phyloP scores from a whole-genome alignment of 2,888 invertebrate species.

The Onthophagus sagittarius region DNA sequence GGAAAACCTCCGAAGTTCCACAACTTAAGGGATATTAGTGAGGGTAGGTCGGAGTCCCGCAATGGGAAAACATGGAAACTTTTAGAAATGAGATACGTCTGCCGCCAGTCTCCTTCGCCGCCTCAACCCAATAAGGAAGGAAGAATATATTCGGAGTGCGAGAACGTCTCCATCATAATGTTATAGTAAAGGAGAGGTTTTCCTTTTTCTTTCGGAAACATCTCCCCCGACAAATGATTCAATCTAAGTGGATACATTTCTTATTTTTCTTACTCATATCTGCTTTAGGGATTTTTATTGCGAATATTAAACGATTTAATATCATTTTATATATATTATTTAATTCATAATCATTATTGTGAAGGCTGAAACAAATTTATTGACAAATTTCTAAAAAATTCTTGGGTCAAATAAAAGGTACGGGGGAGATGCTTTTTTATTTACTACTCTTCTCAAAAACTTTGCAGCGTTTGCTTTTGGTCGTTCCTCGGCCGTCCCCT shows the following conservation, averaged over 20 bases:
- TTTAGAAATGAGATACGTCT: slow-evolving; percentile 33
- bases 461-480: not conserved
- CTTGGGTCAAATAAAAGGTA: no score
- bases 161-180: not conserved
- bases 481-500: not conserved
- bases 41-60: slow-evolving; percentile 38
- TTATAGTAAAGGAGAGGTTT: not conserved
- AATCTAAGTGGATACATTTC: not conserved
- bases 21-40: slow-evolving; percentile 33
- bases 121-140: not conserved
- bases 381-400: no score
- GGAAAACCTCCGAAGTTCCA: slow-evolving; percentile 21
- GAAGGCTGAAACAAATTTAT: no score
- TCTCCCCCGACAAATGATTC: not conserved
- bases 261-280: not conserved
- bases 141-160: not conserved
- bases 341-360: no score
- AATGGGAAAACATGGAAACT: slow-evolving; percentile 37
- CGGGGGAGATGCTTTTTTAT: not conserved
- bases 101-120: slow-evolving; percentile 4
- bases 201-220: not conserved
- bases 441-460: not conserved
- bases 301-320: not conserved
- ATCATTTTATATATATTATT: no score
- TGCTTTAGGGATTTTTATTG: not conserved